Percentiles rank a stretch among this genome's conserved stretches.
Conservation (phyloP, 2,797 vertebrate genomes). For the Gymnothorax javanicus region DNA sequence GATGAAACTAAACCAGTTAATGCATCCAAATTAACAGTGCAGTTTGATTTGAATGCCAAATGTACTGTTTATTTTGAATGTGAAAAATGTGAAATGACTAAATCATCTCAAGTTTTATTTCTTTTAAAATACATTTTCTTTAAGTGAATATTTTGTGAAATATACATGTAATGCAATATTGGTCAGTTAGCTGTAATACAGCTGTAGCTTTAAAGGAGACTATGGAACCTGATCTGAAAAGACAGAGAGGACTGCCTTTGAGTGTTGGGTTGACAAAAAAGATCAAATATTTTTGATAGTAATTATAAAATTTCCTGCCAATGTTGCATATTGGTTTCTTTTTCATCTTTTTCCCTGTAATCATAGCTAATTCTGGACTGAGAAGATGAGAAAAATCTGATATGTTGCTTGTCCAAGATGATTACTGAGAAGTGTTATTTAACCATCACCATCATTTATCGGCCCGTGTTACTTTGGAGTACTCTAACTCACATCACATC, state of each 20-base stretch:
- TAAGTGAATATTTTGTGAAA: background rate
- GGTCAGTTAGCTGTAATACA: background rate
- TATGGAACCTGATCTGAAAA: background rate
- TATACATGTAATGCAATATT: background rate
- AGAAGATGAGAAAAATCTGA: background rate
- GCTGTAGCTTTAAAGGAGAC: background rate
- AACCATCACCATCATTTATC: background rate
- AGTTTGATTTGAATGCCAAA: background rate
- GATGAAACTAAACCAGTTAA: slow-evolving; percentile 21
- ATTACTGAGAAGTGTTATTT: background rate
- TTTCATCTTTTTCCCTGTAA: background rate
- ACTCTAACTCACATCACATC: background rate
- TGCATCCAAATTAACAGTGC: background rate
- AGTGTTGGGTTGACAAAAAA: background rate
- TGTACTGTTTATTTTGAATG: too few species aligned
- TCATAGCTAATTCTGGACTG: background rate
- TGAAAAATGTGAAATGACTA: background rate
- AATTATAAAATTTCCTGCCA: background rate
- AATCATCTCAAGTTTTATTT: background rate
- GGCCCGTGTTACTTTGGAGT: background rate
- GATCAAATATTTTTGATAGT: background rate
- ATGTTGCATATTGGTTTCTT: background rate
- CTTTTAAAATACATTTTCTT: background rate
- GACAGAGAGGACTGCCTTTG: background rate
- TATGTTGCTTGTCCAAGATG: background rate